These are phyloP conservation scores for Chouioia cunea DNA, from an alignment of 2,888 invertebrate genomes.

Conservation along the genomic window DNA sequence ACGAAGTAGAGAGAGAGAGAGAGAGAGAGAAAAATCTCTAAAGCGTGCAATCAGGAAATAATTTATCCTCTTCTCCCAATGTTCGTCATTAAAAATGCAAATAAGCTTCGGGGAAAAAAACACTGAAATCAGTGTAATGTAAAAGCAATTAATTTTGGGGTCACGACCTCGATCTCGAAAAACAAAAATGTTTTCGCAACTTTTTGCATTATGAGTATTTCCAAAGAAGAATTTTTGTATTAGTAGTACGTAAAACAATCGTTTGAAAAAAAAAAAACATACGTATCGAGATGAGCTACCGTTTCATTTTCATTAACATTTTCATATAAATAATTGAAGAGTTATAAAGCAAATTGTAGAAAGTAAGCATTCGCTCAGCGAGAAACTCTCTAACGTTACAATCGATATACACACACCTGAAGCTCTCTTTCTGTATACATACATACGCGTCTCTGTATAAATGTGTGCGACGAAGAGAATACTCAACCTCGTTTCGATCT, in stretches of 20 bases:
- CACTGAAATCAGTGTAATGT: no score
- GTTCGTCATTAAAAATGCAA: slow-evolving; percentile 28
- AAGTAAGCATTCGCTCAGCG: slow-evolving; percentile 26
- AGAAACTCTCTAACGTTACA: not conserved
- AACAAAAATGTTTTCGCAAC: no score
- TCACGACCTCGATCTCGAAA: no score
- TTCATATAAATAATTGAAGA: slow-evolving; percentile 32
- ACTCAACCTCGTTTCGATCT: slow-evolving; percentile 35
- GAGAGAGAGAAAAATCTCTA: not conserved
- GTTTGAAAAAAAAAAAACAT: slow-evolving; percentile 26
- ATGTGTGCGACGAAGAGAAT: no score
- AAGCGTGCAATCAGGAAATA: slow-evolving; percentile 42
- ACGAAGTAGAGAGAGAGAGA: not conserved
- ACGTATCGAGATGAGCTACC: not conserved
- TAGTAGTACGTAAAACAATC: no score
- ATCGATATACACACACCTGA: slow-evolving; percentile 22
- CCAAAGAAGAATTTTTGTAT: no score
- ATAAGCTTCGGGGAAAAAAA: slow-evolving; percentile 16
- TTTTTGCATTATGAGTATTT: no score
- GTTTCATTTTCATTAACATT: slow-evolving; percentile 15
- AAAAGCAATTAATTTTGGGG: no score
- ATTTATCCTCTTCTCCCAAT: slow-evolving; percentile 40
- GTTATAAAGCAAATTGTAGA: slow-evolving; percentile 18
- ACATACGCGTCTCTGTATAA: no score
- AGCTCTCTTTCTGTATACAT: no score